Evolutionary conservation across 2,113 vertebrate genomes (phyloP), one percentile per base, ranked within the genome.

Genomic region (Synchiropus splendidus): DNA sequence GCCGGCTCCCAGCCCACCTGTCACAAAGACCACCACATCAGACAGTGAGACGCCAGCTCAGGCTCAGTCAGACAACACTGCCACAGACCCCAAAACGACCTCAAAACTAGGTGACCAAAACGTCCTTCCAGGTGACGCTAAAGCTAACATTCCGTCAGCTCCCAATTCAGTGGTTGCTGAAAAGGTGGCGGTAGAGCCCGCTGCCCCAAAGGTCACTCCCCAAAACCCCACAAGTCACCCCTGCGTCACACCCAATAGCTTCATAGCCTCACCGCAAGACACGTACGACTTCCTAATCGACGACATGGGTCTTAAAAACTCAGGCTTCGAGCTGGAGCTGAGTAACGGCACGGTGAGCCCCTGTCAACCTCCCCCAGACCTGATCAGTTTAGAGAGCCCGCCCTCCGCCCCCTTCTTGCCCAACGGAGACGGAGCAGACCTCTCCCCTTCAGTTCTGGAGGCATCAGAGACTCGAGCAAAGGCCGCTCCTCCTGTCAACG

Each of bases 361-460:
- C 0, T 56, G 77, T 1, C 73, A 78, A 72, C 58, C 78, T 17
- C 55, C 68, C 53, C 78, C 78, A 75, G 85, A 80, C 65, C 80
- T 80, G 8, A 78, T 82, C 77, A 84, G 67, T 65, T 67, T 67
- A 82, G 89, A 89, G 71, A 87, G 81, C 35, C 85, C 87, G 27
- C 78, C 83, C 72, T 67, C 85, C 55, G 66, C 74, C 78, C 78
- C 83, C 78, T 77, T 86, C 79, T 81, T 87, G 82, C 83, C 89
- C 60, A 89, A 89, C 84, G 91, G 92, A 88, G 90, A 94, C 51
- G 90, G 87, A 86, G 90, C 87, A 83, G 86, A 78, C 88, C 88
- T 89, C 88, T 89, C 89, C 89, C 89, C 84, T 64, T 84, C 89
- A 80, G 86, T 89, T 78, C 89, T 91, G 88, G 92, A 96, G 87